phyloP scores from a whole-genome alignment of 30 jellyfish, hydroid and myxozoan genomes.

The Cassiopea xamachana region DNA sequence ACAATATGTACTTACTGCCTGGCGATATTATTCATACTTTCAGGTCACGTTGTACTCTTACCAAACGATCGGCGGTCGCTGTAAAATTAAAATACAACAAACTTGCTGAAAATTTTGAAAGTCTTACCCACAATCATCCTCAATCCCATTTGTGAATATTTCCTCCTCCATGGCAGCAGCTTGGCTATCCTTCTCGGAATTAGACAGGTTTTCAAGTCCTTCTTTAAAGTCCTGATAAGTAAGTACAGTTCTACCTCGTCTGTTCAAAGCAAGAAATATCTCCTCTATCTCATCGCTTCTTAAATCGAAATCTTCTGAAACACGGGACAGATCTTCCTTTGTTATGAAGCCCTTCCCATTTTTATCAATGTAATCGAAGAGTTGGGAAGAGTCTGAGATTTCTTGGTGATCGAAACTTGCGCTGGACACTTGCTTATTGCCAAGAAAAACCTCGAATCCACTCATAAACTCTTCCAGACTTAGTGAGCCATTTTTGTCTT shows the following conservation, averaged over 20 bases:
- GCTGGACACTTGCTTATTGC: constrained; percentile 69
- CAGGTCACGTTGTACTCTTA: neutral
- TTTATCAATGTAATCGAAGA: constrained; percentile 75
- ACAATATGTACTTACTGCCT: neutral
- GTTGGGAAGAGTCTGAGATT: constrained; percentile 69
- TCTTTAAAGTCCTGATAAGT: constrained; percentile 56
- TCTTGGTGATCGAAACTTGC: constrained; percentile 61
- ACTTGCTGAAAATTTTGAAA: neutral
- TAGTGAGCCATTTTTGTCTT: constrained; percentile 76
- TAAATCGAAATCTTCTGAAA: constrained; percentile 63
- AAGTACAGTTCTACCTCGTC: constrained; percentile 42
- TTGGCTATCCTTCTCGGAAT: constrained; percentile 8
- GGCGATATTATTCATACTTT: neutral
- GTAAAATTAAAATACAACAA: neutral
- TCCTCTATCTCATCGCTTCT: constrained; percentile 53
- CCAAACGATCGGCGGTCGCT: neutral
- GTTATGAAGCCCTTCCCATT: constrained; percentile 83
- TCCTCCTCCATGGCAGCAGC: constrained; percentile 56
- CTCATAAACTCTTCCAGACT: constrained; percentile 85
- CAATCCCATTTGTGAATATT: constrained; percentile 48
- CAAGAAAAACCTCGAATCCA: constrained; percentile 89
- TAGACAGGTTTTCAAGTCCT: constrained; percentile 55
- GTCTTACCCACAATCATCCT: constrained; percentile 19
- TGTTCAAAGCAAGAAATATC: constrained; percentile 51
- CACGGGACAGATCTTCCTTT: constrained; percentile 54